Conservation (phyloP, 2,888 invertebrate genomes). For the Nudaria mundana region DNA sequence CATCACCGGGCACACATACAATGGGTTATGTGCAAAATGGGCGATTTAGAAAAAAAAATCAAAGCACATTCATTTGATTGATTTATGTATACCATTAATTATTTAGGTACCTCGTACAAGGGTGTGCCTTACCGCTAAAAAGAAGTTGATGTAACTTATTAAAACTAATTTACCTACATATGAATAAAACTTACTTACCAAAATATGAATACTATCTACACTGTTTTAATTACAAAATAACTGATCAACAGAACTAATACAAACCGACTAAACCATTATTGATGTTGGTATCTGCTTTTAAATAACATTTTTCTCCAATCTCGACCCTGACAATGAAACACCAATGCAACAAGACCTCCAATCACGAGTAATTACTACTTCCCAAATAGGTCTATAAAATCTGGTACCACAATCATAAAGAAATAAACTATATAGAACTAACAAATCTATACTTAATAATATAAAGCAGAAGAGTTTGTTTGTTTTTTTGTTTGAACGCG, state of each 20-base stretch:
- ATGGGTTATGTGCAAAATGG: too few species aligned
- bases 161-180: too few species aligned
- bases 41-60: too few species aligned
- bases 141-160: too few species aligned
- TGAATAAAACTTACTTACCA: not conserved
- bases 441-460: slow-evolving; percentile 8
- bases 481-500: too few species aligned
- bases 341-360: slow-evolving; percentile 22
- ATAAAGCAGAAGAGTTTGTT: too few species aligned
- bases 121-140: too few species aligned
- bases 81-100: too few species aligned
- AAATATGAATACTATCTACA: slow-evolving; percentile 12
- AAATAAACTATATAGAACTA: slow-evolving; percentile 13
- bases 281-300: slow-evolving; percentile 42
- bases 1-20: too few species aligned
- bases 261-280: slow-evolving; percentile 46
- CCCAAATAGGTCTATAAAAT: slow-evolving; percentile 11
- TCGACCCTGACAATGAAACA: slow-evolving; percentile 47
- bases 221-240: slow-evolving; percentile 13
- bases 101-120: too few species aligned
- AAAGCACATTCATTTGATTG: too few species aligned
- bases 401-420: slow-evolving; percentile 8
- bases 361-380: slow-evolving; percentile 7
- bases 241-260: slow-evolving; percentile 37
- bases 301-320: slow-evolving; percentile 35